A percentile compares a stretch with the other conserved stretches of the same genome.
phyloP scores from a whole-genome alignment of 2,888 invertebrate species.

The Stictocephala bisonia region DNA sequence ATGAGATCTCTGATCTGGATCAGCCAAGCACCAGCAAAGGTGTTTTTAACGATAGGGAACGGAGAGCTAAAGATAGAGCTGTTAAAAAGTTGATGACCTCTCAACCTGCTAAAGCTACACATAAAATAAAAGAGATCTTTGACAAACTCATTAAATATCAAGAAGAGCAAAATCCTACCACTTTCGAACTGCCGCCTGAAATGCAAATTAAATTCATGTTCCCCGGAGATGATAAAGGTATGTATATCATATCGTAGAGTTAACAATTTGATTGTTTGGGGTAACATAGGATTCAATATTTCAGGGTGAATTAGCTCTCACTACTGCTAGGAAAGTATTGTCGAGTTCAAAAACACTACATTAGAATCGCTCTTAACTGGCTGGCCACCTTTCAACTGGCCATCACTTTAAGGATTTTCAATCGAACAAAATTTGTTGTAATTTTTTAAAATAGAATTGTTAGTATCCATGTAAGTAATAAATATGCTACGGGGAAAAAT shows the following conservation, averaged over 20 bases:
- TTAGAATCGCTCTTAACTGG: too few species aligned
- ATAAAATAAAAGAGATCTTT: slow-evolving; percentile 69
- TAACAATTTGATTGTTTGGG: too few species aligned
- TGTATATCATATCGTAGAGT: slow-evolving; percentile 50
- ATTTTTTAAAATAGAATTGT: too few species aligned
- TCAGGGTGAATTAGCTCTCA: too few species aligned
- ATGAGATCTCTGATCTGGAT: background rate
- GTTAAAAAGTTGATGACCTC: background rate
- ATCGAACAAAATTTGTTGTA: too few species aligned
- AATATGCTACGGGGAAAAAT: too few species aligned
- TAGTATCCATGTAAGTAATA: too few species aligned
- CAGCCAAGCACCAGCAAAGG: background rate
- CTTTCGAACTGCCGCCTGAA: slow-evolving; percentile 89
- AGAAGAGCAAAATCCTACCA: slow-evolving; percentile 85
- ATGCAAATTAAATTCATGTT: slow-evolving; percentile 80
- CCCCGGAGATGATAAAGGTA: slow-evolving; percentile 85
- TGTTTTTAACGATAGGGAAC: background rate
- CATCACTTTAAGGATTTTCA: too few species aligned
- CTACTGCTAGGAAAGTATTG: too few species aligned
- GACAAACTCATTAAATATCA: slow-evolving; percentile 86
- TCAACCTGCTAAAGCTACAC: background rate
- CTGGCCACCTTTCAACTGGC: too few species aligned
- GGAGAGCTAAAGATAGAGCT: slow-evolving; percentile 4
- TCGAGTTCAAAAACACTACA: too few species aligned
- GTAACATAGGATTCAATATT: too few species aligned